Base-by-base conservation (phyloP, 2,113 vertebrate species). In the Alligator mississippiensis region DNA sequence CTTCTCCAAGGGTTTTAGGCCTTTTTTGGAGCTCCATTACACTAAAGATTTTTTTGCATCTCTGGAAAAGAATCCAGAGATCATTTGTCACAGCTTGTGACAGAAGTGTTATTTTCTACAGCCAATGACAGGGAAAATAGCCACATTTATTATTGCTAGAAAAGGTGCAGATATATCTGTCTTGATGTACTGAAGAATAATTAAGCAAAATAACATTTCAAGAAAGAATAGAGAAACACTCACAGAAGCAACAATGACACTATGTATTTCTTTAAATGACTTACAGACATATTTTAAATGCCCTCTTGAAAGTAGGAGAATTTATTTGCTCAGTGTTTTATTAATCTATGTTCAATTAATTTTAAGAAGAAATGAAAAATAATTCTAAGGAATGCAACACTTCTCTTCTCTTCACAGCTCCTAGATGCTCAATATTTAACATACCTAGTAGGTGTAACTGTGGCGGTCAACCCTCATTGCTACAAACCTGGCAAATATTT, bases 61-160 rank as follows among this genome's bases (percentile, higher is more conserved):
- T 77, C 83, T 94, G 72, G 76, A 74, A 72, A 93, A 83, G 10
- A 17, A 4, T 74, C 11, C 21, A 66, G 47, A 83, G 70, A 77
- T 91, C 24, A 93, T 92, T 95, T 92, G 93, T 88, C 91, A 81
- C 61, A 4, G 13, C 4, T 84, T 78, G 55, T 60, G 66, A 75
- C 87, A 82, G 83, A 55, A 75, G 34, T 72, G 15, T 47, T 91
- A 82, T 81, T 82, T 82, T 90, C 27, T 3, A 14, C 15, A 57
- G 54, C 47, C 34, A 77, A 25, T 34, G 60, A n/a, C 93, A 88
- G 58, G 8, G 27, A 1, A 54, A 74, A 77, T 18, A 5, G 7
- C 13, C 17, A 83, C 28, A 54, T 59, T 64, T 19, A 11, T 61
- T 10, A 9, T 80, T 78, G 27, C 25, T 24, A 28, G 7, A 24